Conservation (phyloP, 1,140 invertebrate species). For the Branchinecta lynchi region DNA sequence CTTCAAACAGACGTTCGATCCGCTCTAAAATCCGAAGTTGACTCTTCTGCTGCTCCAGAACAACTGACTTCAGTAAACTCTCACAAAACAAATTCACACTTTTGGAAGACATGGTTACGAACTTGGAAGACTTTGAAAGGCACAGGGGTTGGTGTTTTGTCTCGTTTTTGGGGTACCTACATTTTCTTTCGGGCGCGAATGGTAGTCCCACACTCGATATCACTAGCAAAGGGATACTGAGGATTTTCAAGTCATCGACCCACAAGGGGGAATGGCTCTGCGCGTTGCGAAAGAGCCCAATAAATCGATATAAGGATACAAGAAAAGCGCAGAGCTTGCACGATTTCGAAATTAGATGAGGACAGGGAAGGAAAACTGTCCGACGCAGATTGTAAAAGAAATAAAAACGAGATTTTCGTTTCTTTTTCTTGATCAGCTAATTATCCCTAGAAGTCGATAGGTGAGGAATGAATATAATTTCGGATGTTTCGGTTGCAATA, state of each 20-base stretch:
- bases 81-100: conserved; percentile 12
- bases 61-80: background rate
- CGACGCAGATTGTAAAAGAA: too few relatives aligned
- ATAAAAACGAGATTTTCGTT: too few relatives aligned
- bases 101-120: background rate
- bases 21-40: background rate
- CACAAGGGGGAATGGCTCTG: background rate
- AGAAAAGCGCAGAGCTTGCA: too few relatives aligned
- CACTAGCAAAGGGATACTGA: background rate
- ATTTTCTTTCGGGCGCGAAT: background rate
- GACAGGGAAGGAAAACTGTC: too few relatives aligned
- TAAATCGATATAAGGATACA: background rate
- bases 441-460: too few relatives aligned
- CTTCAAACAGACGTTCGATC: background rate
- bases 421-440: too few relatives aligned
- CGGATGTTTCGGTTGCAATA: too few relatives aligned
- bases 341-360: too few relatives aligned
- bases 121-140: conserved; percentile 3
- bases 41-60: background rate
- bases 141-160: background rate
- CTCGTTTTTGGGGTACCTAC: background rate
- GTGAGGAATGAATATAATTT: too few relatives aligned
- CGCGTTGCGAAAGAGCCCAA: background rate
- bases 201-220: background rate
- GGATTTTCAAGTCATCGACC: background rate